Conservation (phyloP, 2,113 vertebrate genomes). For the Zosterops hypoxanthus region DNA sequence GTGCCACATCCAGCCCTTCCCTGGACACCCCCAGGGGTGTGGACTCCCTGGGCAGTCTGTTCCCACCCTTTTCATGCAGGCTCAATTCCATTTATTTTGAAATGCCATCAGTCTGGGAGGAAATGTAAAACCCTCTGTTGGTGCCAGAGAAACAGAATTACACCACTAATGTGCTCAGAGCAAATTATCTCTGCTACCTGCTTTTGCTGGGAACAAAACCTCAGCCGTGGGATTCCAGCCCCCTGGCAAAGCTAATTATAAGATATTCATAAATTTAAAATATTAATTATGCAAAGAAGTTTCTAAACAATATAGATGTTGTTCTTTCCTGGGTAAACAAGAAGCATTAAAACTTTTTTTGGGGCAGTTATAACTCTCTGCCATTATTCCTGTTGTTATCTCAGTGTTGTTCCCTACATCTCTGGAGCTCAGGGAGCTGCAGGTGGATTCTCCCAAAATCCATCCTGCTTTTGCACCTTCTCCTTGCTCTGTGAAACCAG, state of each 20-base stretch:
- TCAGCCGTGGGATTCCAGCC: not conserved
- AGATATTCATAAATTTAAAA: not conserved
- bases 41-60: not conserved
- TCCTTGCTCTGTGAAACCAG: not conserved
- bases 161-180: not conserved
- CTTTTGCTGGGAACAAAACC: not conserved
- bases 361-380: not conserved
- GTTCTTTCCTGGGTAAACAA: not conserved
- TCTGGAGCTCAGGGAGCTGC: not conserved
- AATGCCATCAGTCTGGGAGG: not conserved
- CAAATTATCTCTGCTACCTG: not conserved
- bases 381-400: not conserved
- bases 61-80: not conserved
- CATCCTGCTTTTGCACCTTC: not conserved
- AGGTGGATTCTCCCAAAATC: not conserved
- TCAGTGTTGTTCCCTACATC: accelerated
- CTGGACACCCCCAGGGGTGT: not conserved
- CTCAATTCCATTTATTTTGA: not conserved
- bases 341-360: not conserved
- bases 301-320: not conserved
- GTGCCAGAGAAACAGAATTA: not conserved
- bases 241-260: not conserved
- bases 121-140: not conserved
- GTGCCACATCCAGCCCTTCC: not conserved
- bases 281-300: not conserved